Evolutionary conservation across 2,888 invertebrate genomes (phyloP).

Genomic region (Coelogynopora nodosa): DNA sequence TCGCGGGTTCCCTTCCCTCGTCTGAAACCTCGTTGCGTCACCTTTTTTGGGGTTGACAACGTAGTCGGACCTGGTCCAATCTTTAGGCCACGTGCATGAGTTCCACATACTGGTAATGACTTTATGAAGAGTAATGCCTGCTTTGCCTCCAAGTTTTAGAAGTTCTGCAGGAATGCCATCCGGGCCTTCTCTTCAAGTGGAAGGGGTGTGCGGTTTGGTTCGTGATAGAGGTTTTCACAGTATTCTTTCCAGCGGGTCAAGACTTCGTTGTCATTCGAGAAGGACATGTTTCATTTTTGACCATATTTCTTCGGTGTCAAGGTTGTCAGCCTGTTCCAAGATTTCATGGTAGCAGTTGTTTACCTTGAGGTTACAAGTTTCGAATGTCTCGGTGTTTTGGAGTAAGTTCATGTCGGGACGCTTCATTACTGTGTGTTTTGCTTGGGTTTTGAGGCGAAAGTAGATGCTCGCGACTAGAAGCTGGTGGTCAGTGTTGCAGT

Average conservation of each 20-base stretch:
- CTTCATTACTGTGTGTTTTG: background rate
- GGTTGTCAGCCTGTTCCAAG: background rate
- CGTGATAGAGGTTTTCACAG: background rate
- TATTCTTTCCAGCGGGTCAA: background rate
- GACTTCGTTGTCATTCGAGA: background rate
- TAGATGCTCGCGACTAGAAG: background rate
- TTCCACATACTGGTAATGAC: background rate
- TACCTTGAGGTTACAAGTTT: background rate
- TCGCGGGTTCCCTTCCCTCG: no score
- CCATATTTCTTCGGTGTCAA: background rate
- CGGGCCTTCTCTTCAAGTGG: background rate
- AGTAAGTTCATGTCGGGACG: background rate
- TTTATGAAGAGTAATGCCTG: background rate
- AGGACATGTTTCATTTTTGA: background rate
- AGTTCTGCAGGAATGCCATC: constrained; percentile 4
- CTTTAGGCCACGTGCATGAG: background rate
- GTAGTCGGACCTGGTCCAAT: background rate
- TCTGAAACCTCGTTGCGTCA: no score
- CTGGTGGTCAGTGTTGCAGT: background rate
- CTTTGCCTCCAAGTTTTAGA: background rate
- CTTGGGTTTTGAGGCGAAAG: background rate
- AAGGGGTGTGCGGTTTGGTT: background rate
- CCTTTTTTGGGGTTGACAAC: constrained; percentile 20
- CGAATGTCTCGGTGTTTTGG: background rate
- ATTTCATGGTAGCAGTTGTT: no score